A percentile compares a stretch with the other conserved stretches of the same genome.
These are phyloP conservation scores for Lampropteryx suffumata DNA, from an alignment of 2,888 invertebrate genomes.

Conservation along the genomic window DNA sequence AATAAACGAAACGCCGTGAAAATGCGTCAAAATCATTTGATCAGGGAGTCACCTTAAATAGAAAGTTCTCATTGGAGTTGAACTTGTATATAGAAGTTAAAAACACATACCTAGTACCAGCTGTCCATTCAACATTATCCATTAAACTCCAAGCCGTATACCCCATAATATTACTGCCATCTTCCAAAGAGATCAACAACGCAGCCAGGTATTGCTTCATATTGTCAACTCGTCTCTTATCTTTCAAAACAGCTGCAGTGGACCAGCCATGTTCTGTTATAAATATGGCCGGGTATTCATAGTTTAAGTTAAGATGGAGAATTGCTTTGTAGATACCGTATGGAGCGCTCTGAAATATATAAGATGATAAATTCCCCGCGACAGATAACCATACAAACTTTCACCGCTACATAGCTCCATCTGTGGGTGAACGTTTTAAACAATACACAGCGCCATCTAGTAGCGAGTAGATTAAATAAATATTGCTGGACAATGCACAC, in stretches of 20 bases:
- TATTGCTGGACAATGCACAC: too few relatives aligned
- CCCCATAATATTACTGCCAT: conserved; percentile 73
- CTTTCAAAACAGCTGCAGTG: conserved; percentile 64
- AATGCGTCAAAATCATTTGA: too few relatives aligned
- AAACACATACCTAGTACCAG: conserved; percentile 78
- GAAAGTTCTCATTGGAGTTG: too few relatives aligned
- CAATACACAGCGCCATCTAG: too few relatives aligned
- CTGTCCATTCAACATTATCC: conserved; percentile 86
- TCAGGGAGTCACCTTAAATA: too few relatives aligned
- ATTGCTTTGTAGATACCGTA: conserved; percentile 66
- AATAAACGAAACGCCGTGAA: too few relatives aligned
- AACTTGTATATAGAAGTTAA: too few relatives aligned
- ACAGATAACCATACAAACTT: too few relatives aligned
- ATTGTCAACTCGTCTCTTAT: conserved; percentile 64
- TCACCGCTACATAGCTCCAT: too few relatives aligned
- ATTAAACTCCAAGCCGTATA: conserved; percentile 86
- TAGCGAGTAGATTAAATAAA: too few relatives aligned
- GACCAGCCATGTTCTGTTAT: conserved; percentile 85
- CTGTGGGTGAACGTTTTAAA: too few relatives aligned
- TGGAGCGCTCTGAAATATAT: conserved; percentile 56
- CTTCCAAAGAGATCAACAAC: conserved; percentile 72
- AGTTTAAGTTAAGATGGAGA: conserved; percentile 56
- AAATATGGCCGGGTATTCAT: conserved; percentile 56
- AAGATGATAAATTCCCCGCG: neutral
- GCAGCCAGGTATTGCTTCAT: conserved; percentile 68